Base-by-base conservation (phyloP, 2,797 vertebrate species). In the Ambastaia sidthimunki region DNA sequence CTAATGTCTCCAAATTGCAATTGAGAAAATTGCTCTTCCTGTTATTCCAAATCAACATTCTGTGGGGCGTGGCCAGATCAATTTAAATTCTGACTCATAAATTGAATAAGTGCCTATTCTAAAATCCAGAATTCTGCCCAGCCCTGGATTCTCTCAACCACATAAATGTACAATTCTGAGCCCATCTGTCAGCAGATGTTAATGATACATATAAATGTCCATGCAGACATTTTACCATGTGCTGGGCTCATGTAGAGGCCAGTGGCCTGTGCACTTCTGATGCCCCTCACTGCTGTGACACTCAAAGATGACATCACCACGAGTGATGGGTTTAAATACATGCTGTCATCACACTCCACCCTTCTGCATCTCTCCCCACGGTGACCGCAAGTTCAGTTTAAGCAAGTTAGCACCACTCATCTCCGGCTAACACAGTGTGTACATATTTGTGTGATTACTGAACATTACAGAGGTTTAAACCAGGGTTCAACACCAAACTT, bases 401-500 rank as follows among this genome's bases (percentile, higher is more conserved):
- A 28, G 70, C 68, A 78, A 75, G 50, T 31, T 28, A 19, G 47
- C 52, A 78, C 31, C 50, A 69, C 81, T 62, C 55, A 66, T 50
- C 63, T 76, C 25, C 80, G 71, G 68, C 75, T 73, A 71, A 78
- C 67, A 76, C 60, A 67, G 55, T 79, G 63, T 41, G 21, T 69
- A 60, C 83, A 81, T 82, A 78, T 80, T 80, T 82, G 75, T 76
- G 75, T 76, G 81, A 84, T 81, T 80, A 74, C 76, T 18, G 81
- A 81, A 79, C 73, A 85, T 82, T 85, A 70, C 54, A 81, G 70
- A 47, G 71, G 74, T 82, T 83, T 83, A 83, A 83, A 80, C 63
- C 67, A 57, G 74, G 68, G 80, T 82, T 83, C 73, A 78, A 65
- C 63, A 81, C 80, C 71, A 78, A 82, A 83, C 67, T 77, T 71